Base-by-base conservation (phyloP, 2,888 invertebrate genomes). In the Lycocerus yunnanus region DNA sequence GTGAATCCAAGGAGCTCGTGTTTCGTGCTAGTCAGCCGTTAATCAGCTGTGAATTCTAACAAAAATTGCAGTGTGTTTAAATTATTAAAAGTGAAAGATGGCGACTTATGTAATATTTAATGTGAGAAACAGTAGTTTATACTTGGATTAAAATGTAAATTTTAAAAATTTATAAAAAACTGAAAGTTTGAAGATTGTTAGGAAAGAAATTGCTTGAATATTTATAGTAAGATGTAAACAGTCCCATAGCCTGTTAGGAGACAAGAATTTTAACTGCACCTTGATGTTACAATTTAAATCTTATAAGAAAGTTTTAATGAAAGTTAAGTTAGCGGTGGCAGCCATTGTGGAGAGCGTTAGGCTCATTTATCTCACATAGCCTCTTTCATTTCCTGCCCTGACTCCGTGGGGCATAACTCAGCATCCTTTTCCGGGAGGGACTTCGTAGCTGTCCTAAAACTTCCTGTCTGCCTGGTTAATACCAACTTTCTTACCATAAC, bases 341-440 rank as follows among this genome's bases (percentile, higher is more conserved):
- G 81, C 81, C 82, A 82, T 82, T 80, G 80, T 81, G 79, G 74
- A 79, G 80, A 79, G 78, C 79, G 78, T 80, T 79, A 80, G 82
- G 81, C 82, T 82, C 83, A 83, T 83, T 82, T 83, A 83, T 83
- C 82, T 83, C 83, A 80, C 82, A 82, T 82, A 82, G 83, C 82
- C 83, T 83, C 83, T 83, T 84, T 84, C 83, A 84, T 84, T 84
- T 83, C 84, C 84, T 82, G 82, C 82, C 80, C 79, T 80, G 81
- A 82, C 82, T 81, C 77, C 83, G 80, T 78, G 78, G 79, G 80
- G 82, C 83, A 83, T 83, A 82, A 83, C 82, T 83, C 81, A 82
- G 80, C 81, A 80, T 81, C 81, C 82, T 79, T 77, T 82, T 80
- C 82, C 82, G 82, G 80, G 81, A 82, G 81, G 75, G 77, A 75